phyloP scores from a whole-genome alignment of 2,113 vertebrate species.

The Rousettus leschenaultii region DNA sequence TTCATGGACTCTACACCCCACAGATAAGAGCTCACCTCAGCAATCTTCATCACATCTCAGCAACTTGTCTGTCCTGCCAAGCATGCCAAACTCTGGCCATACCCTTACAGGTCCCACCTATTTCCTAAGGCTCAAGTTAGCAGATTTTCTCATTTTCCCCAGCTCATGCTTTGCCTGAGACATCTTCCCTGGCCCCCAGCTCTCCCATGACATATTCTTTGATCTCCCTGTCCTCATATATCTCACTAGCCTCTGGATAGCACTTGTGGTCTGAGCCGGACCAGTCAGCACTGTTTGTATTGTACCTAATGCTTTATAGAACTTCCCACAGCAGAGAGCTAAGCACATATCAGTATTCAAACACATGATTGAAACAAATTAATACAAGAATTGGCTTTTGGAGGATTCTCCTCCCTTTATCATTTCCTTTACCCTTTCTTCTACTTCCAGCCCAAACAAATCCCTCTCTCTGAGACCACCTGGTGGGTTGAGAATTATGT shows the following conservation, averaged over 20 bases:
- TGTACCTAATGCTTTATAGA: background rate
- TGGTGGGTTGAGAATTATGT: background rate
- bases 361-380: background rate
- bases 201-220: background rate
- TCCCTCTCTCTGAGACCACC: background rate
- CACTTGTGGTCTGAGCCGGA: background rate
- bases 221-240: background rate
- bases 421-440: background rate
- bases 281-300: background rate
- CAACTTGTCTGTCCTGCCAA: background rate
- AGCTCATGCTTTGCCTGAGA: background rate
- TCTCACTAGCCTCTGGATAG: background rate
- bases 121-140: background rate
- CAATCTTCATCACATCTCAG: rapidly evolving
- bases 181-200: background rate
- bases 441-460: background rate
- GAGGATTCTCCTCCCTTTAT: background rate
- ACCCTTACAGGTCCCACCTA: background rate
- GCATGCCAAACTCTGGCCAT: background rate
- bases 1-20: background rate
- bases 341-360: background rate
- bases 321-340: background rate
- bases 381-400: rapidly evolving
- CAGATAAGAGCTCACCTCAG: background rate
- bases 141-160: background rate